Conservation (phyloP, 2,797 vertebrate genomes). For the Bovichtus variegatus region DNA sequence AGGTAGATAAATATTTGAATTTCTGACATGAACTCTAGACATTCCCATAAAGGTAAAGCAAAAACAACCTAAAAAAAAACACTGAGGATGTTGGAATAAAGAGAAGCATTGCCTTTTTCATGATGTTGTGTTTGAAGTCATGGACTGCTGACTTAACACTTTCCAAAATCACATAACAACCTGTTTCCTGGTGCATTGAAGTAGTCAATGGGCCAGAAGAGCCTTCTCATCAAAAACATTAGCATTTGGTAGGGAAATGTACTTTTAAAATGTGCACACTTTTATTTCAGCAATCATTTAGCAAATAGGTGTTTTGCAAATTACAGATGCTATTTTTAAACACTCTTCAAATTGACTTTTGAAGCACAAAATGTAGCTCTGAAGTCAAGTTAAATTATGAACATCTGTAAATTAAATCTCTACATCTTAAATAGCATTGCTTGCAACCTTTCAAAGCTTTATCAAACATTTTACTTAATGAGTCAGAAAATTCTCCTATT, state of each 20-base stretch:
- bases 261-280: neutral
- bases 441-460: conserved; percentile 16
- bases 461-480: conserved; percentile 30
- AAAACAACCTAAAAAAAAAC: conserved; percentile 56
- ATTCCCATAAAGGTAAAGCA: conserved; percentile 42
- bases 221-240: conserved; percentile 35
- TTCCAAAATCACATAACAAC: conserved; percentile 58
- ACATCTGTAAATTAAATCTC: conserved; percentile 22
- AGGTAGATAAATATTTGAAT: conserved; percentile 65
- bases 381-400: neutral
- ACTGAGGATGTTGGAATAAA: conserved; percentile 61
- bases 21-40: conserved; percentile 45
- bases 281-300: conserved; percentile 27
- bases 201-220: conserved; percentile 33
- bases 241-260: conserved; percentile 9
- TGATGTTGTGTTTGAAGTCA: conserved; percentile 57
- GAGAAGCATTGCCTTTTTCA: conserved; percentile 48
- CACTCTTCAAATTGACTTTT: conserved; percentile 9
- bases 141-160: conserved; percentile 50
- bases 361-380: conserved; percentile 19
- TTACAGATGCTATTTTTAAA: conserved; percentile 33
- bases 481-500: conserved; percentile 20
- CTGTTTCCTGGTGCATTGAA: conserved; percentile 45
- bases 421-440: conserved; percentile 1
- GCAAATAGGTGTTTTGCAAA: conserved; percentile 9